phyloP scores from a whole-genome alignment of 2,797 vertebrate species.

The Mionectes olivaceus region DNA sequence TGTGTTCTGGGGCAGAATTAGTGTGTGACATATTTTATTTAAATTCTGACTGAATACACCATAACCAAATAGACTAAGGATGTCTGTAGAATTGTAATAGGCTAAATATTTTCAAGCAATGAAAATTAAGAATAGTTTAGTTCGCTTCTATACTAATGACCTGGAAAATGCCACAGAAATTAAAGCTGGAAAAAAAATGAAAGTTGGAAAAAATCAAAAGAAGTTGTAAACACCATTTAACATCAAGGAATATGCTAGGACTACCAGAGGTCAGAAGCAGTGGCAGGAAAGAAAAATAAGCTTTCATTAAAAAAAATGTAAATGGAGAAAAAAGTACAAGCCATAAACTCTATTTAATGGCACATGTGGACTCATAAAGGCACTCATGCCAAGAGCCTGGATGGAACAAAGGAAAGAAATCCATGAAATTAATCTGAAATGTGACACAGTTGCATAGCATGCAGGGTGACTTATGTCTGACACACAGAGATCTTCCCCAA shows the following conservation, averaged over 20 bases:
- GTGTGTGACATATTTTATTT: not conserved
- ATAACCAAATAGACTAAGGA: not conserved
- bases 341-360: not conserved
- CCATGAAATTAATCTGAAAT: not conserved
- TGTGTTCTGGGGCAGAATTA: not conserved
- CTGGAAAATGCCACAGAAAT: not conserved
- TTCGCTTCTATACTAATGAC: slow-evolving; percentile 1
- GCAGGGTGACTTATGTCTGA: not conserved
- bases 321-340: not conserved
- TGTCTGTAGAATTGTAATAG: not conserved
- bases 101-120: not conserved
- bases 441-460: not conserved
- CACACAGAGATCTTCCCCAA: not conserved
- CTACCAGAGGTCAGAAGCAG: not conserved
- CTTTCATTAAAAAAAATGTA: slow-evolving; percentile 18
- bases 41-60: not conserved
- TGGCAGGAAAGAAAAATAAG: slow-evolving; percentile 9
- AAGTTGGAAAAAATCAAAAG: not conserved
- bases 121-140: not conserved
- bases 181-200: not conserved
- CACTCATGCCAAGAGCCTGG: not conserved
- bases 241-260: not conserved
- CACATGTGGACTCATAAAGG: not conserved
- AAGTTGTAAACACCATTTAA: not conserved
- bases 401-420: not conserved